These are phyloP conservation scores for Cataglyphis cursor DNA, from an alignment of 2,888 invertebrate species.

Conservation along the genomic window DNA sequence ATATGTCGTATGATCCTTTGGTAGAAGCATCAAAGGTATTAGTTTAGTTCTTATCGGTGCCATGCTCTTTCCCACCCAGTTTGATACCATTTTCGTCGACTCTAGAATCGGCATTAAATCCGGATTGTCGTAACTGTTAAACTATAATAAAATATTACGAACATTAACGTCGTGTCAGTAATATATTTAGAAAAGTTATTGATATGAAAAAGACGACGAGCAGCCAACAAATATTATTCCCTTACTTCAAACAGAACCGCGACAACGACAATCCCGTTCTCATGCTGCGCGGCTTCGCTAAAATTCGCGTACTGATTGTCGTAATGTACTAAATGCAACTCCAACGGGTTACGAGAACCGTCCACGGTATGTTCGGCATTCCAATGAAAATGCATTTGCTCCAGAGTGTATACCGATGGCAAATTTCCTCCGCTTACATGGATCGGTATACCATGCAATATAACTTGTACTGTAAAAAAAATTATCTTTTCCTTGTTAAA, in stretches of 20 bases:
- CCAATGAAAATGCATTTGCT: slow-evolving; percentile 95
- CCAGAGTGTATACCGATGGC: slow-evolving; percentile 88
- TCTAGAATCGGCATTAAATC: slow-evolving; percentile 77
- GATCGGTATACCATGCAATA: slow-evolving; percentile 73
- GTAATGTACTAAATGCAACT: slow-evolving; percentile 91
- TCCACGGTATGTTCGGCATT: slow-evolving; percentile 93
- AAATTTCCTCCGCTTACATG: slow-evolving; percentile 89
- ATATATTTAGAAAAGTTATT: background rate
- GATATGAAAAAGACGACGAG: background rate
- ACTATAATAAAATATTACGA: slow-evolving; percentile 72
- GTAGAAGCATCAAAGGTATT: slow-evolving; percentile 88
- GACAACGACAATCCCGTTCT: slow-evolving; percentile 90
- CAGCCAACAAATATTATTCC: background rate
- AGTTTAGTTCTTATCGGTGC: slow-evolving; percentile 71
- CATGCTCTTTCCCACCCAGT: slow-evolving; percentile 73
- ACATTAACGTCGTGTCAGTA: background rate
- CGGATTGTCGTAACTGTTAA: slow-evolving; percentile 75
- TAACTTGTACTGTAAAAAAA: slow-evolving; percentile 74
- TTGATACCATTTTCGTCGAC: slow-evolving; percentile 71
- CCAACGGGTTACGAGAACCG: slow-evolving; percentile 89
- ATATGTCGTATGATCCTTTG: slow-evolving; percentile 88
- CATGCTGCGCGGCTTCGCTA: slow-evolving; percentile 87
- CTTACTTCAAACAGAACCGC: slow-evolving; percentile 89
- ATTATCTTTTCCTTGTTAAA: background rate
- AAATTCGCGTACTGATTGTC: slow-evolving; percentile 87